Evolutionary conservation across 37 sponge, comb jelly and placozoan species (phyloP).

Genomic region (Aphrocallistes beatrix): DNA sequence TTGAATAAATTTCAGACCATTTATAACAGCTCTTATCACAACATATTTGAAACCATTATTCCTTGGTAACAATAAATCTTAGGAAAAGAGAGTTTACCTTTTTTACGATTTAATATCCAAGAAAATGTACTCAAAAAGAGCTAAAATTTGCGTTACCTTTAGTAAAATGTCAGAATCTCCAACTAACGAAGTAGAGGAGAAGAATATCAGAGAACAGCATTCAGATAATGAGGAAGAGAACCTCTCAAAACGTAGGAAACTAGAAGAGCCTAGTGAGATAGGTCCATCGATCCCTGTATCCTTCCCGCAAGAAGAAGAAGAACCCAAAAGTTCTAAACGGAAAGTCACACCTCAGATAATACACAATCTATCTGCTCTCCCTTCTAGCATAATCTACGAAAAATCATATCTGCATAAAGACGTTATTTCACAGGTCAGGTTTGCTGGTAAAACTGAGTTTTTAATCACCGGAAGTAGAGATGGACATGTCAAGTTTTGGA

Average conservation of each 20-base stretch:
- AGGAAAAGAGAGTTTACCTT: too few relatives aligned
- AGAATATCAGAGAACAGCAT: neutral
- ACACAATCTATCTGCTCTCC: slow-evolving; percentile 27
- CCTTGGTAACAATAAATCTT: too few relatives aligned
- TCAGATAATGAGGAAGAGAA: neutral
- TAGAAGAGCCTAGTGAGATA: neutral
- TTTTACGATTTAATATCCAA: too few relatives aligned
- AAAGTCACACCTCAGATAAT: neutral
- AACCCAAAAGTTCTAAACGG: neutral
- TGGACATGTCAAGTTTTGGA: slow-evolving; percentile 99
- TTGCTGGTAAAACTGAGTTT: slow-evolving; percentile 61
- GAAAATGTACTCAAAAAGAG: too few relatives aligned
- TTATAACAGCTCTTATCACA: too few relatives aligned
- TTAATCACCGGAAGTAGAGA: slow-evolving; percentile 76
- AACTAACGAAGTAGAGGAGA: too few relatives aligned
- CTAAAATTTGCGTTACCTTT: too few relatives aligned
- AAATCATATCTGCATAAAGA: slow-evolving; percentile 94
- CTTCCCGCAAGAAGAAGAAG: neutral
- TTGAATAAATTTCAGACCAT: too few relatives aligned
- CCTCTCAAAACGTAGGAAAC: neutral
- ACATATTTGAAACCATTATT: too few relatives aligned
- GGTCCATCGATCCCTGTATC: neutral
- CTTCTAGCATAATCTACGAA: slow-evolving; percentile 79
- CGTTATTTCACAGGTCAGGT: slow-evolving; percentile 45
- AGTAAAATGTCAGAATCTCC: too few relatives aligned